Evolutionary conservation across 2,113 vertebrate genomes (phyloP).

Genomic region (Poecile atricapillus): DNA sequence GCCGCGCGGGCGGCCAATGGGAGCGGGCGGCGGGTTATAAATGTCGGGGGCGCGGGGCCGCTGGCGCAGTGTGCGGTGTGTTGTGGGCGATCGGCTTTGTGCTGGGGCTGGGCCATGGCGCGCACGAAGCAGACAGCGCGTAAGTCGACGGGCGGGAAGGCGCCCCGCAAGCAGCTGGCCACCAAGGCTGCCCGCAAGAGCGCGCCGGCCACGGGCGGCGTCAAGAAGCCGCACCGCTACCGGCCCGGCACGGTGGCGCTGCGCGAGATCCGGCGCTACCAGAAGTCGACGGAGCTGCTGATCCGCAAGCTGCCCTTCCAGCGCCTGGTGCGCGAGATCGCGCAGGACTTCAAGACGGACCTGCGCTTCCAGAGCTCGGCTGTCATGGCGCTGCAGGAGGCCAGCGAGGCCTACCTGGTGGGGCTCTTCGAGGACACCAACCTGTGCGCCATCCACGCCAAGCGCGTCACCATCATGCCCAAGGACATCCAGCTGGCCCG

Average conservation of each 20-base stretch:
- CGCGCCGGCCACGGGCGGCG: slow-evolving; percentile 22
- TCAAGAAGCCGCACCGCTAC: slow-evolving; percentile 53
- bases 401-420: slow-evolving; percentile 68
- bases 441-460: slow-evolving; percentile 81
- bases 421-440: slow-evolving; percentile 82
- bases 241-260: slow-evolving; percentile 60
- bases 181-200: slow-evolving; percentile 47
- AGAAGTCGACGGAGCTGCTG: slow-evolving; percentile 69
- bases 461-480: slow-evolving; percentile 81
- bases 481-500: slow-evolving; percentile 88
- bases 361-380: slow-evolving; percentile 63
- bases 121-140: background rate
- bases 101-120: background rate
- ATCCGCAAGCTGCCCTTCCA: slow-evolving; percentile 83
- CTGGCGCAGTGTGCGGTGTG: too few relatives aligned
- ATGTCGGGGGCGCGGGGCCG: too few relatives aligned
- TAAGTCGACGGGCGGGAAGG: slow-evolving; percentile 68
- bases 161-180: slow-evolving; percentile 63
- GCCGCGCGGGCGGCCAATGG: too few relatives aligned
- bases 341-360: slow-evolving; percentile 71
- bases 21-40: background rate
- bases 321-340: slow-evolving; percentile 70
- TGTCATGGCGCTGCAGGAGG: slow-evolving; percentile 72
- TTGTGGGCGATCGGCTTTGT: background rate
- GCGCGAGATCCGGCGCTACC: slow-evolving; percentile 75